Base-by-base conservation (phyloP, 2,888 invertebrate species). In the Meghimatium bilineatum region DNA sequence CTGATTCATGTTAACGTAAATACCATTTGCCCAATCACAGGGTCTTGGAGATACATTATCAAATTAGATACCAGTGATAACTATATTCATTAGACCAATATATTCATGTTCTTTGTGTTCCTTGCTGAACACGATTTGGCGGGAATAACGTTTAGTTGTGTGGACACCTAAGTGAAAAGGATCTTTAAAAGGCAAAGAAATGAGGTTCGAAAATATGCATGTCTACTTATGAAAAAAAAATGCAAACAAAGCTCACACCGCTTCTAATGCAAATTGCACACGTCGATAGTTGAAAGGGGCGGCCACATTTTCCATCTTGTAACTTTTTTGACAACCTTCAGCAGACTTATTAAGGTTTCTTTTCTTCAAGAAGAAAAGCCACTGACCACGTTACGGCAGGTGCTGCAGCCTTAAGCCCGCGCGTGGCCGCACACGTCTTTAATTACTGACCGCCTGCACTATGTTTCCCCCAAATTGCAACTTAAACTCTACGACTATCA, bases 341-440 rank as follows among this genome's bases (percentile, higher is more conserved):
- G n/a, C 67, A 67, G 79, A 79, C 79, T 67, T 79, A 79, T 79
- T 69, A 79, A 69, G 67, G 49, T 67, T 69, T 66, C 79, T 79
- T 79, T 79, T 79, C 79, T 79, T 79, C 79, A 32, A 12, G 49
- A 23, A 66, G 67, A 49, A 66, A 79, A 44, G 32, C 34, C 32
- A 49, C 14, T 38, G 79, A 44, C 67, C 79, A 67, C 36, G 29
- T 79, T 66, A 79, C 69, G 49, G 75, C 74, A 75, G 75, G 75
- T 75, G 81, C 60, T 69, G 80, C 38, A 71, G 80, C 36, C 63
- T 69, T 49, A 49, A 81, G 56, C 56, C 71, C 32, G 81, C 81
- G 74, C 81, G 81, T 81, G 81, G 76, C 71, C 67, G 82, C 82
- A 72, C 82, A 75, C 82, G 82, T 72, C 75, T 82, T 76, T 82